phyloP scores from a whole-genome alignment of 1,140 invertebrate species.

The Trachelipus rathkii region DNA sequence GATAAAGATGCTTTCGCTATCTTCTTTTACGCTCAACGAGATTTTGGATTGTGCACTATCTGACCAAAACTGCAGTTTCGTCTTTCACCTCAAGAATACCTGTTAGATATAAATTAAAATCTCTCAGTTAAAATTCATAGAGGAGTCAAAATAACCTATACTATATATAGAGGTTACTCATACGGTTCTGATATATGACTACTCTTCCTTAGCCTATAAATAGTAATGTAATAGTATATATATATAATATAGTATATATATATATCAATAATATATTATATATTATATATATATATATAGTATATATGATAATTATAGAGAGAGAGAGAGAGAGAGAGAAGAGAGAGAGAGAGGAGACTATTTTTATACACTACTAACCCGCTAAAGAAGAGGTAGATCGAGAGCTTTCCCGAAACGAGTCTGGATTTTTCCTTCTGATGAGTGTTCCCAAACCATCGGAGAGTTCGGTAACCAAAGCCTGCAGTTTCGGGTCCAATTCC shows the following conservation, averaged over 20 bases:
- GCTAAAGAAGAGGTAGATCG: neutral
- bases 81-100: constrained; percentile 55
- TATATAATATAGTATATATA: too few relatives aligned
- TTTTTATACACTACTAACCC: neutral
- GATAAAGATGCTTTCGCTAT: constrained; percentile 48
- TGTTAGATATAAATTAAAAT: constrained; percentile 35
- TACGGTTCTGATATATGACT: too few relatives aligned
- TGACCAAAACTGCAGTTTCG: constrained; percentile 57
- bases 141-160: too few relatives aligned
- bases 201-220: too few relatives aligned
- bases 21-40: constrained; percentile 46
- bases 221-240: too few relatives aligned
- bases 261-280: too few relatives aligned
- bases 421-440: constrained; percentile 50
- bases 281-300: too few relatives aligned
- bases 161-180: too few relatives aligned
- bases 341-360: constrained; percentile 47
- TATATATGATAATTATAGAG: too few relatives aligned
- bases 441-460: constrained; percentile 54
- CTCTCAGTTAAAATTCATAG: too few relatives aligned
- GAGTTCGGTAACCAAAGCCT: constrained; percentile 55
- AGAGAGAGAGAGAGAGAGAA: too few relatives aligned
- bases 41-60: constrained; percentile 49
- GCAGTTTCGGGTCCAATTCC: constrained; percentile 56
- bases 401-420: neutral